A percentile compares a stretch with the other conserved stretches of the same genome.
Evolutionary conservation across 2,113 vertebrate species (phyloP).

Genomic region (zebrafish (Danio rerio)): DNA sequence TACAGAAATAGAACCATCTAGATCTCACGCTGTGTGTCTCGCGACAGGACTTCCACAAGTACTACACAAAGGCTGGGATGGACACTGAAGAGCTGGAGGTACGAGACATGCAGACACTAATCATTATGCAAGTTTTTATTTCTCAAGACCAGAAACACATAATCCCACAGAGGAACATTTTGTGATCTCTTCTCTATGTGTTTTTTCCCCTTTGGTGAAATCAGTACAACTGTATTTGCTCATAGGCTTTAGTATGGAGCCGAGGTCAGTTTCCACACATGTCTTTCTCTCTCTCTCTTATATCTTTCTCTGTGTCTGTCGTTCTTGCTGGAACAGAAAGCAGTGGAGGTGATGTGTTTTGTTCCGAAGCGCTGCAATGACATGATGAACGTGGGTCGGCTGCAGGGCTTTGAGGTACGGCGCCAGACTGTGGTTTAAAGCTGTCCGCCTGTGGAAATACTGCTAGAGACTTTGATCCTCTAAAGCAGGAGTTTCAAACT

Average conservation of each 20-base stretch:
- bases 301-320: constrained; percentile 10
- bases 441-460: constrained; percentile 21
- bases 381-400: constrained; percentile 92
- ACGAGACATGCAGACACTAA: constrained; percentile 50
- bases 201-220: constrained; percentile 19
- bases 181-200: background rate
- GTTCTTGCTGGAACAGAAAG: constrained; percentile 77
- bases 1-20: constrained; percentile 55
- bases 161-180: constrained; percentile 20
- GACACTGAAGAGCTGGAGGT: constrained; percentile 86
- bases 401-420: constrained; percentile 90
- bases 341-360: constrained; percentile 92
- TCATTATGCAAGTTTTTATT: constrained; percentile 25
- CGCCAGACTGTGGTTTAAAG: constrained; percentile 44
- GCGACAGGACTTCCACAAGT: constrained; percentile 89
- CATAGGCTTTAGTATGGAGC: constrained; percentile 17
- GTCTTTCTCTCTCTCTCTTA: background rate
- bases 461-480: constrained; percentile 38
- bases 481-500: constrained; percentile 1
- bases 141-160: constrained; percentile 16
- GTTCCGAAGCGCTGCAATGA: constrained; percentile 93
- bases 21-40: constrained; percentile 71
- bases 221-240: constrained; percentile 25
- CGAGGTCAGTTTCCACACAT: constrained; percentile 20
- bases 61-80: constrained; percentile 87